Percentiles rank a stretch among this genome's conserved stretches.
These are phyloP conservation scores for Enteromius fasciolatus DNA, from an alignment of 2,797 vertebrate species.

Conservation along the genomic window DNA sequence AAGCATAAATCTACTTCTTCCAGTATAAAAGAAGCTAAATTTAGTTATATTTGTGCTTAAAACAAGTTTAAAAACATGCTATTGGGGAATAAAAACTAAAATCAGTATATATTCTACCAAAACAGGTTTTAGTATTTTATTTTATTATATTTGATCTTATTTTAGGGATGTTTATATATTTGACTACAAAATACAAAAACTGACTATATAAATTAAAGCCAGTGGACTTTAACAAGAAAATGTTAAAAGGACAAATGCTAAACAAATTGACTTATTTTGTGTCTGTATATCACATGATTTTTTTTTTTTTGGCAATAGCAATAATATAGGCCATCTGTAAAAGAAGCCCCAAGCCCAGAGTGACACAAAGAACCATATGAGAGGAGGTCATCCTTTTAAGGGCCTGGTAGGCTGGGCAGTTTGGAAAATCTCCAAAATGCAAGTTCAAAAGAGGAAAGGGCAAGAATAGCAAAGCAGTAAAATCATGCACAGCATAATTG, in stretches of 20 bases:
- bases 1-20: too few relatives aligned
- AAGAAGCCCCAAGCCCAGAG: constrained; percentile 53
- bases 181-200: background rate
- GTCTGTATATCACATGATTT: background rate
- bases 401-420: constrained; percentile 74
- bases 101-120: background rate
- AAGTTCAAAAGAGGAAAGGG: constrained; percentile 82
- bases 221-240: background rate
- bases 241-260: background rate
- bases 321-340: constrained; percentile 66
- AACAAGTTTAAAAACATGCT: background rate
- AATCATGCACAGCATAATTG: constrained; percentile 64
- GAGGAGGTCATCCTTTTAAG: constrained; percentile 80
- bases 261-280: background rate
- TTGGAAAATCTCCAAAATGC: constrained; percentile 75
- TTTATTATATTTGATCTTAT: too few relatives aligned
- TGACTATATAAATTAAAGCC: background rate
- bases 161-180: background rate
- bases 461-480: constrained; percentile 76
- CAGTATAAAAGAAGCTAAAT: too few relatives aligned
- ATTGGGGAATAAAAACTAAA: background rate
- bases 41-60: background rate
- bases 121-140: background rate
- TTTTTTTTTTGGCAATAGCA: constrained; percentile 7
- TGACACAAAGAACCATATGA: constrained; percentile 66